phyloP scores from a whole-genome alignment of 1,140 invertebrate species.

The Apocrypta bakeri region DNA sequence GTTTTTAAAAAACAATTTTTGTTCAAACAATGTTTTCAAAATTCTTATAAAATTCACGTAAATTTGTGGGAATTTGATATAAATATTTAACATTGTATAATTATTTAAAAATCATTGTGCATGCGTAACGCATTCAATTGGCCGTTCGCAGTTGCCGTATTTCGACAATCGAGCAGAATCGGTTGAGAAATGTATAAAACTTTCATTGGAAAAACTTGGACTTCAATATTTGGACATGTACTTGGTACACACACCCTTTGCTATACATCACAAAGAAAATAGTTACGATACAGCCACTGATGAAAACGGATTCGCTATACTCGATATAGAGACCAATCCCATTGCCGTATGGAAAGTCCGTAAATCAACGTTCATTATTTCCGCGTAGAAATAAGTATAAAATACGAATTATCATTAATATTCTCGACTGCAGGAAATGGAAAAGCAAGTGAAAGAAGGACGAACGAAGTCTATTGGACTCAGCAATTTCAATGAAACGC shows the following conservation, averaged over 20 bases:
- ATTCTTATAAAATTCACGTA: too few species aligned
- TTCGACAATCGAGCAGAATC: slow-evolving; percentile 80
- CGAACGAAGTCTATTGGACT: slow-evolving; percentile 82
- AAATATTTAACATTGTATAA: too few species aligned
- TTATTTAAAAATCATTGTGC: too few species aligned
- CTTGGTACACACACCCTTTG: slow-evolving; percentile 88
- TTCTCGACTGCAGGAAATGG: slow-evolving; percentile 81
- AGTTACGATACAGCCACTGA: slow-evolving; percentile 69
- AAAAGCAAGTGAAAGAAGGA: slow-evolving; percentile 80
- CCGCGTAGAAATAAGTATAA: slow-evolving; percentile 32
- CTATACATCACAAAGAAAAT: slow-evolving; percentile 74
- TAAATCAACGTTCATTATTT: slow-evolving; percentile 32
- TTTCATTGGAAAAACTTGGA: slow-evolving; percentile 83
- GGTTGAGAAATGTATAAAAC: slow-evolving; percentile 82
- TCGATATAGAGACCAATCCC: slow-evolving; percentile 82
- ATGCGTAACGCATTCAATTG: too few species aligned
- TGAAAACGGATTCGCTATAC: slow-evolving; percentile 78
- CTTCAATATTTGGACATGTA: slow-evolving; percentile 90
- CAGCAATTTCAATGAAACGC: slow-evolving; percentile 85
- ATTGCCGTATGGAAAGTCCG: slow-evolving; percentile 83
- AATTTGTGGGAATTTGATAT: too few species aligned
- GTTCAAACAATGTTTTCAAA: too few species aligned
- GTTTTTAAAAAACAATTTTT: too few species aligned
- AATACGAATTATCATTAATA: neutral
- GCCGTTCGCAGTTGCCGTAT: slow-evolving; percentile 76